phyloP scores from a whole-genome alignment of 2,888 invertebrate species.

The Parnassius smintheus region DNA sequence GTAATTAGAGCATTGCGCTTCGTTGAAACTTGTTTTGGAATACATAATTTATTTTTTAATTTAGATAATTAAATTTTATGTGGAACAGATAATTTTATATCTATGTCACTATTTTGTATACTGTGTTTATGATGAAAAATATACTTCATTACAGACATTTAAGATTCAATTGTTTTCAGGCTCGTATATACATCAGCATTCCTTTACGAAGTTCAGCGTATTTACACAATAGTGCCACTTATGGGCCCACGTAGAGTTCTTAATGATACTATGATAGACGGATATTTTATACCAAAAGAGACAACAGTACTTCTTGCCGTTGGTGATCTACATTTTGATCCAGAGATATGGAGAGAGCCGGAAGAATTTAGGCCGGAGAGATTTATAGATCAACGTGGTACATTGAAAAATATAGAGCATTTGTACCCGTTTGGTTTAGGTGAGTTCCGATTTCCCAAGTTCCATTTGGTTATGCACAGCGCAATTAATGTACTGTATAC shows the following conservation, averaged over 20 bases:
- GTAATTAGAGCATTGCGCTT: too few species aligned
- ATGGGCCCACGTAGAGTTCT: conserved; percentile 75
- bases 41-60: too few species aligned
- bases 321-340: conserved; percentile 76
- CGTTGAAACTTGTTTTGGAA: too few species aligned
- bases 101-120: too few species aligned
- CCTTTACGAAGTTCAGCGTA: conserved; percentile 80
- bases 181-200: conserved; percentile 79
- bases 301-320: conserved; percentile 78
- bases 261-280: conserved; percentile 57
- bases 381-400: conserved; percentile 80
- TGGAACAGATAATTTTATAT: too few species aligned
- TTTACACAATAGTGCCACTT: conserved; percentile 76
- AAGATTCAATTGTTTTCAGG: conserved; percentile 46
- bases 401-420: conserved; percentile 75
- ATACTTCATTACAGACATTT: too few species aligned
- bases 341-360: conserved; percentile 80
- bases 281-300: conserved; percentile 69
- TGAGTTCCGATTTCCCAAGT: conserved; percentile 46
- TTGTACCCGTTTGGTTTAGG: conserved; percentile 85
- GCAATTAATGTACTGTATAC: too few species aligned
- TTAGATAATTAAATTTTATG: too few species aligned
- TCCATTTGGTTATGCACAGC: neutral
- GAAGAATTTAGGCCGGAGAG: conserved; percentile 82
- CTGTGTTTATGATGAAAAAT: too few species aligned